phyloP scores from a whole-genome alignment of 1,140 invertebrate species.

The Anastatus disparis region DNA sequence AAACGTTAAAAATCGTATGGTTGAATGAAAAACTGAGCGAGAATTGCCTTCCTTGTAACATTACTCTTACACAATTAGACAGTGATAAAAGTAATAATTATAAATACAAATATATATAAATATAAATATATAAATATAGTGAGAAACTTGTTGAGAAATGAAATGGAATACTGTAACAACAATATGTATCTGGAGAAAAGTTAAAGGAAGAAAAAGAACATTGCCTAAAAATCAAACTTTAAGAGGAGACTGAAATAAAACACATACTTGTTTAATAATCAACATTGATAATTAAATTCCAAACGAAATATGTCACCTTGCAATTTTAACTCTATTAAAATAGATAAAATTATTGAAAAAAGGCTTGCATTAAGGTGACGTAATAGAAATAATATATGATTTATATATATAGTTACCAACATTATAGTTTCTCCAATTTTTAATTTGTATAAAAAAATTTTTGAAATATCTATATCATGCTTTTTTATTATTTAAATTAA shows the following conservation, averaged over 20 bases:
- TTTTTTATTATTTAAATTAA: no score
- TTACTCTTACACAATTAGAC: slow-evolving; percentile 36
- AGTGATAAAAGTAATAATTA: slow-evolving; percentile 8
- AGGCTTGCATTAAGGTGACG: no score
- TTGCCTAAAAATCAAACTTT: slow-evolving; percentile 51
- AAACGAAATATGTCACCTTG: no score
- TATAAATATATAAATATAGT: slow-evolving; percentile 41
- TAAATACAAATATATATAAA: slow-evolving; percentile 36
- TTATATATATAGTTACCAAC: no score
- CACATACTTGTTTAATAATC: slow-evolving; percentile 40
- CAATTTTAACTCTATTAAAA: no score
- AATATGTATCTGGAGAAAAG: slow-evolving; percentile 36
- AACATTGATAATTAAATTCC: not conserved
- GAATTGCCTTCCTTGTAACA: slow-evolving; percentile 53
- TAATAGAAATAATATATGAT: no score
- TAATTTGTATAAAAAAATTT: no score
- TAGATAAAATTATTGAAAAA: no score
- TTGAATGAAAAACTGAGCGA: slow-evolving; percentile 31
- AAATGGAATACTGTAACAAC: slow-evolving; percentile 15
- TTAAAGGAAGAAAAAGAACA: slow-evolving; percentile 18
- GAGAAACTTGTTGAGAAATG: slow-evolving; percentile 27
- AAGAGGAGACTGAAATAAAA: slow-evolving; percentile 48
- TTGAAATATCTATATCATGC: no score
- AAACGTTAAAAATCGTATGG: not conserved
- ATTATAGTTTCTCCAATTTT: no score